Evolutionary conservation across 2,113 vertebrate genomes (phyloP).

Genomic region (Lagenorhynchus albirostris): DNA sequence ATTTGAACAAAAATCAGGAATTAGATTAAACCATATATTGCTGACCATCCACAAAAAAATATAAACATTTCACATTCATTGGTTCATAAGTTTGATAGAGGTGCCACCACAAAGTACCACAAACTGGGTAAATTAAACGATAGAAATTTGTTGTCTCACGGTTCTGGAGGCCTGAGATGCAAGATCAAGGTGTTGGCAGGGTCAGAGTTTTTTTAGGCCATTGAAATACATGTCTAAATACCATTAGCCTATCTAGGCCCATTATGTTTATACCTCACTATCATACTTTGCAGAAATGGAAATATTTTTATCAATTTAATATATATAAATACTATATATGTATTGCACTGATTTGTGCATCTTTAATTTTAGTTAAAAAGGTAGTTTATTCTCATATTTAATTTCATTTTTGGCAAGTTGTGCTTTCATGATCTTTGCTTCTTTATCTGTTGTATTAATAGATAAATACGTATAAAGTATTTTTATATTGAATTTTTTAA

Average conservation of each 20-base stretch:
- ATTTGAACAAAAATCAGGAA: background rate
- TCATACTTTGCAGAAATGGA: background rate
- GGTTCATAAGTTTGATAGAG: background rate
- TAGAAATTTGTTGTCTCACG: background rate
- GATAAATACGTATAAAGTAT: background rate
- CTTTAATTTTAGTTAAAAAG: too few species aligned
- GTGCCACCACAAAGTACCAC: background rate
- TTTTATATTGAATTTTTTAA: background rate
- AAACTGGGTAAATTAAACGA: background rate
- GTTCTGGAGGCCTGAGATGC: background rate
- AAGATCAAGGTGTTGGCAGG: background rate
- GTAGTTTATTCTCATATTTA: too few species aligned
- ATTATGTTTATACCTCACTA: background rate
- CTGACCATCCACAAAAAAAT: background rate
- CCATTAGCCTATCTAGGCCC: background rate
- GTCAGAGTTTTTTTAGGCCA: background rate
- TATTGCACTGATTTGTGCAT: too few species aligned
- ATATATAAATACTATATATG: too few species aligned
- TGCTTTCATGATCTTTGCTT: too few species aligned
- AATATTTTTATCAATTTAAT: background rate
- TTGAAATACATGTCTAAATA: background rate
- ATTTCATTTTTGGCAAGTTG: too few species aligned
- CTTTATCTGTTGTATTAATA: too few species aligned
- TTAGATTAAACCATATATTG: background rate
- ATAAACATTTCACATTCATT: background rate